Evolutionary conservation across 64 coral and sea anemone species (phyloP).

Genomic region (Orbicella faveolata): DNA sequence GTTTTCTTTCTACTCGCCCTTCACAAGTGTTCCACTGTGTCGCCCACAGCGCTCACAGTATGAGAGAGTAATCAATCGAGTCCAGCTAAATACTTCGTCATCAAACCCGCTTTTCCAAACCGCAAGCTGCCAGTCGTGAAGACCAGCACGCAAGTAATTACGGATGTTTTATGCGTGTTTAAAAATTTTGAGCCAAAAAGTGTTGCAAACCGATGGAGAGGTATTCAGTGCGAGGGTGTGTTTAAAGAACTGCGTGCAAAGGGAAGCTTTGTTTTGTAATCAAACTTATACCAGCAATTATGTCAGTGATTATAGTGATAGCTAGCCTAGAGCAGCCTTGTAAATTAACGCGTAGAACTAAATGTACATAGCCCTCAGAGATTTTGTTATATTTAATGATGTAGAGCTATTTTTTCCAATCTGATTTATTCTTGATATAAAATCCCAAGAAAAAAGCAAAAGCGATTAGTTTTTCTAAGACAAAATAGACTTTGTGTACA

Average conservation of each 20-base stretch:
- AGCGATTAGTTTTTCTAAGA: conserved; percentile 42
- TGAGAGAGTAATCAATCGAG: conserved; percentile 3
- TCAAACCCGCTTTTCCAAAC: conserved; percentile 33
- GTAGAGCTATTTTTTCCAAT: conserved; percentile 25
- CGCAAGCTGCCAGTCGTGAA: neutral
- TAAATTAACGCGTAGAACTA: conserved; percentile 4
- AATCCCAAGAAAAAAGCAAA: conserved; percentile 34
- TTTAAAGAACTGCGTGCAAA: conserved; percentile 1
- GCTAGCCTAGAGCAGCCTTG: neutral
- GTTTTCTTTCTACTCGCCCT: conserved; percentile 50
- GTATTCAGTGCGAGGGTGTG: conserved; percentile 5
- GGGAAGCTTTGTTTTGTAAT: conserved; percentile 29
- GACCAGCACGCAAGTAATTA: conserved; percentile 27
- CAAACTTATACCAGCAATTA: conserved; percentile 29
- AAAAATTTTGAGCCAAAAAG: neutral
- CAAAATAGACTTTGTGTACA: conserved; percentile 28
- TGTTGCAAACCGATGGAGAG: neutral
- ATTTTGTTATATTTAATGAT: conserved; percentile 45
- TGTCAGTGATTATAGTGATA: conserved; percentile 9
- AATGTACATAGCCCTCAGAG: neutral
- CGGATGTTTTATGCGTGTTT: conserved; percentile 2
- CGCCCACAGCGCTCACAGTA: conserved; percentile 27
- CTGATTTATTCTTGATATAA: conserved; percentile 44
- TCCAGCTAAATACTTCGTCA: conserved; percentile 30
- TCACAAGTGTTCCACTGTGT: conserved; percentile 25